These are phyloP conservation scores for Latrodectus elegans DNA, from an alignment of 2,888 invertebrate genomes.

Conservation along the genomic window DNA sequence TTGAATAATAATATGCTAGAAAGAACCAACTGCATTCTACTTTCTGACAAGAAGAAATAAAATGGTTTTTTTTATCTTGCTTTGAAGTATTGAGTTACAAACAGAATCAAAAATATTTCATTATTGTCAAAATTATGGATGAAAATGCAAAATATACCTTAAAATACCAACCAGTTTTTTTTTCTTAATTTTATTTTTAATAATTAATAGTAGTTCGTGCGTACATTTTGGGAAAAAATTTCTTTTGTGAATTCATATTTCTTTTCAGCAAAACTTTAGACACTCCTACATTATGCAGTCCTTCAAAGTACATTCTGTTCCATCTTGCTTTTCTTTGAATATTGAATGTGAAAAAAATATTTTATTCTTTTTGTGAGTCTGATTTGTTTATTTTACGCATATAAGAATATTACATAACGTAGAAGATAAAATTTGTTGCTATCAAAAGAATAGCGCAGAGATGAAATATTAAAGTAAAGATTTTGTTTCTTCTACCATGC, in stretches of 20 bases:
- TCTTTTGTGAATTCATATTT: background rate
- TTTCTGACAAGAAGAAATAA: no score
- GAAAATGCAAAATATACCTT: no score
- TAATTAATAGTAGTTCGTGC: background rate
- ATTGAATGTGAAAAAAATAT: slow-evolving; percentile 23
- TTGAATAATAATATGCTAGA: background rate
- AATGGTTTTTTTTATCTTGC: no score
- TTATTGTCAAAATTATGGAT: no score
- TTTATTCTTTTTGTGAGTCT: no score
- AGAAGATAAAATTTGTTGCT: no score
- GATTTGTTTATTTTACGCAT: slow-evolving; percentile 36
- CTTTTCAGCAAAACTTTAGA: background rate
- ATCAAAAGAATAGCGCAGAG: no score
- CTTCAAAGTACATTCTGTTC: slow-evolving; percentile 29
- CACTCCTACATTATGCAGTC: slow-evolving; percentile 8
- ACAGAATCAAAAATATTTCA: no score
- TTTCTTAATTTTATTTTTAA: slow-evolving; percentile 1
- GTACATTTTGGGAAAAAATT: background rate
- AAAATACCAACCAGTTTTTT: background rate
- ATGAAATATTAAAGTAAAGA: no score
- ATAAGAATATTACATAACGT: background rate
- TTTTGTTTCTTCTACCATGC: no score
- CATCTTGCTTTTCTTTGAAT: slow-evolving; percentile 22
- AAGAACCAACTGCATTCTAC: background rate
- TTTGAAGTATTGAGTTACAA: no score